These are phyloP conservation scores for Oconnorella tubifera DNA, from an alignment of 2,888 invertebrate genomes.

Conservation along the genomic window DNA sequence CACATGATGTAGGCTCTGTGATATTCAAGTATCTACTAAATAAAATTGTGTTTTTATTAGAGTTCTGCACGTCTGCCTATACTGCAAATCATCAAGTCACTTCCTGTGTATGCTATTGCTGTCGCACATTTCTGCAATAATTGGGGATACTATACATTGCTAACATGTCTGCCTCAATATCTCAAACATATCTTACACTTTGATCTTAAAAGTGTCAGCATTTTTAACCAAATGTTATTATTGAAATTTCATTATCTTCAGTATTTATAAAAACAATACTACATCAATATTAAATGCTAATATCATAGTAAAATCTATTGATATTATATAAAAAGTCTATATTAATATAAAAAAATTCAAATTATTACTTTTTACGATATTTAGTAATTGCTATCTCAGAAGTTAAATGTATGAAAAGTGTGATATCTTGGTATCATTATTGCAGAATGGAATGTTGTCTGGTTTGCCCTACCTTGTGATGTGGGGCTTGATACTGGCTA, in stretches of 20 bases:
- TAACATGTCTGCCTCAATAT: constrained; percentile 57
- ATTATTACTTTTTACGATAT: too few species aligned
- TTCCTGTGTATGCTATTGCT: constrained; percentile 54
- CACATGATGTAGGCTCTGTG: too few species aligned
- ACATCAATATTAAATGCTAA: too few species aligned
- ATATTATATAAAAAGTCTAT: too few species aligned
- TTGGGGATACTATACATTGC: constrained; percentile 59
- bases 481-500: constrained; percentile 74
- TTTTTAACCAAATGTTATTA: neutral
- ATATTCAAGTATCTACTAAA: too few species aligned
- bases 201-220: constrained; percentile 40
- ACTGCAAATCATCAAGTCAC: constrained; percentile 43
- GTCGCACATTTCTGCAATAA: constrained; percentile 56
- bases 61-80: constrained; percentile 39
- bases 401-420: too few species aligned
- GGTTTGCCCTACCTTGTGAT: constrained; percentile 84
- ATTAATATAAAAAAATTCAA: too few species aligned
- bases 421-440: too few species aligned
- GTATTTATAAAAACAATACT: too few species aligned
- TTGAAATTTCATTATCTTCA: too few species aligned
- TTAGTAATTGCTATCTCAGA: too few species aligned
- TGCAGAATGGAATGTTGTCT: constrained; percentile 73
- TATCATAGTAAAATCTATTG: too few species aligned
- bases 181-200: constrained; percentile 55
- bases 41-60: neutral